phyloP scores from a whole-genome alignment of 2,113 vertebrate species.

The Marmota monax region DNA sequence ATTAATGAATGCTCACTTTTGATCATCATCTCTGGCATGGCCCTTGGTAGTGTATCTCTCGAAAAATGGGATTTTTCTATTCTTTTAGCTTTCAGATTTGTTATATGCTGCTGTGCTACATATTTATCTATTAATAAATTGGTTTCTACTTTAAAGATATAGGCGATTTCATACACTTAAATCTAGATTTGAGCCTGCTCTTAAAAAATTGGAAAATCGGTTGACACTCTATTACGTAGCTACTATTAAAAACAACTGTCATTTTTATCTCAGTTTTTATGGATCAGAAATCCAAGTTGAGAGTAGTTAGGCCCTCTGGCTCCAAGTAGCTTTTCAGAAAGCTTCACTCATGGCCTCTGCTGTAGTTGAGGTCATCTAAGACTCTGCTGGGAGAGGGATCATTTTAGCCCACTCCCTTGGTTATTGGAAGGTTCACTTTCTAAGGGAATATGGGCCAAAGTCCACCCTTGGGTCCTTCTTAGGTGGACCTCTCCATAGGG shows the following conservation, averaged over 20 bases:
- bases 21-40: not conserved
- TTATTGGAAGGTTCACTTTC: not conserved
- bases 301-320: no score
- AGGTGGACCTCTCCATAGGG: not conserved
- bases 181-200: constrained; percentile 13
- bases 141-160: constrained; percentile 15
- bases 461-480: not conserved
- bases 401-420: not conserved
- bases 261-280: not conserved
- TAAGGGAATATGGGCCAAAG: not conserved
- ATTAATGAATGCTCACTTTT: not conserved
- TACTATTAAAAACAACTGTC: not conserved
- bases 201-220: not conserved
- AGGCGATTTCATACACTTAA: not conserved
- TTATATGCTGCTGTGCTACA: not conserved
- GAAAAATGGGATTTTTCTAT: not conserved
- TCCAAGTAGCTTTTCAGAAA: not conserved
- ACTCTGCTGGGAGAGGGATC: not conserved
- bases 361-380: not conserved
- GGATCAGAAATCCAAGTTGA: not conserved
- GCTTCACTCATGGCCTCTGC: rapidly evolving
- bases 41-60: not conserved
- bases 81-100: not conserved
- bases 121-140: not conserved
- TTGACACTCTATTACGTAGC: not conserved